A percentile compares a stretch with the other conserved stretches of the same genome.
Evolutionary conservation across 2,797 vertebrate species (phyloP).

Genomic region (Leptoclinus maculatus): DNA sequence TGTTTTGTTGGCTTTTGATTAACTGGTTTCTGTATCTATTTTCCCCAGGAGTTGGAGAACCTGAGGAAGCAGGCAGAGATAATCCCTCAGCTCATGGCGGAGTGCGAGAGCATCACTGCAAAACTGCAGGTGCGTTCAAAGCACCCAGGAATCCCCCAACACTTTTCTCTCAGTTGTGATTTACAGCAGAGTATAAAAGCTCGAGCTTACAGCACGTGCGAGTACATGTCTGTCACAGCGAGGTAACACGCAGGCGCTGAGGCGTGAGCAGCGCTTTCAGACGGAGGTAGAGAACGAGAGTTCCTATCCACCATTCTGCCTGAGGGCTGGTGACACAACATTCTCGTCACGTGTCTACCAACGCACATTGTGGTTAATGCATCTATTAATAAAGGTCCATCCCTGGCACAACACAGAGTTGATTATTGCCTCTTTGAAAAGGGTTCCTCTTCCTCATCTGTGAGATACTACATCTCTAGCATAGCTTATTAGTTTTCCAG

Average conservation of each 20-base stretch:
- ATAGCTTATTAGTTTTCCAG: constrained; percentile 43
- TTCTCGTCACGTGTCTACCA: constrained; percentile 48
- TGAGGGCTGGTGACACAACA: constrained; percentile 57
- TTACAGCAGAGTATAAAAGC: constrained; percentile 25
- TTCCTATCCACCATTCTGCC: constrained; percentile 51
- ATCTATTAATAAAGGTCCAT: constrained; percentile 55
- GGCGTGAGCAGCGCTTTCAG: constrained; percentile 42
- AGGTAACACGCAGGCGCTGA: constrained; percentile 39
- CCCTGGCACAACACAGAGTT: constrained; percentile 19
- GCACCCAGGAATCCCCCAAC: constrained; percentile 13
- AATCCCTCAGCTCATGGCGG: constrained; percentile 94
- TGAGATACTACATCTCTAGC: constrained; percentile 39
- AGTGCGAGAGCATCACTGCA: constrained; percentile 90
- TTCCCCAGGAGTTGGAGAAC: constrained; percentile 91
- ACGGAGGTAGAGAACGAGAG: constrained; percentile 41
- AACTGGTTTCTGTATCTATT: not conserved
- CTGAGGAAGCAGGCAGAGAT: constrained; percentile 96
- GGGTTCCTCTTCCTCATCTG: constrained; percentile 22
- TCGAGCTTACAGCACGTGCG: constrained; percentile 2
- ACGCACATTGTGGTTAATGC: constrained; percentile 43
- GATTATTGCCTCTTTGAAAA: constrained; percentile 61
- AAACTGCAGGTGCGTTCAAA: constrained; percentile 90
- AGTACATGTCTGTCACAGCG: constrained; percentile 17
- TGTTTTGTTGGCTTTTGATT: not conserved
- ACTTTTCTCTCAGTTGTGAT: not conserved